Evolutionary conservation across 2,113 vertebrate species (phyloP).

Genomic region (Bombycilla garrulus): DNA sequence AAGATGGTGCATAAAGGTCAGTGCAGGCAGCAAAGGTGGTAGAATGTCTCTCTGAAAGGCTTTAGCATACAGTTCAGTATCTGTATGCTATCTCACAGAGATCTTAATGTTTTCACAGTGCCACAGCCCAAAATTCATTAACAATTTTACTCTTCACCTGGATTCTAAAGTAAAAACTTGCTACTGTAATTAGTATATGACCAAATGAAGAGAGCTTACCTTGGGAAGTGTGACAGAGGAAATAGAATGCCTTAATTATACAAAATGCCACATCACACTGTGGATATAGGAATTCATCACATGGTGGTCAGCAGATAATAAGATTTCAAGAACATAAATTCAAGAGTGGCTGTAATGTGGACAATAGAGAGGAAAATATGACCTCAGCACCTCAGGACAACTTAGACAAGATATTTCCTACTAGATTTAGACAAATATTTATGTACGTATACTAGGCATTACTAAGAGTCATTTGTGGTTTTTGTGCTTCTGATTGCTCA

Average conservation of each 20-base stretch:
- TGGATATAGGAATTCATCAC: neutral
- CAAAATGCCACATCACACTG: neutral
- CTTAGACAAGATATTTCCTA: neutral
- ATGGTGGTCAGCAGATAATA: neutral
- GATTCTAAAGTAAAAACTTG: neutral
- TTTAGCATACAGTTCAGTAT: neutral
- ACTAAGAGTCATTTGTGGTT: neutral
- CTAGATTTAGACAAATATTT: neutral
- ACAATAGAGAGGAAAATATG: neutral
- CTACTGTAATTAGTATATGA: neutral
- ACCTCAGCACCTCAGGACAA: neutral
- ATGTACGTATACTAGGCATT: neutral
- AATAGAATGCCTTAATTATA: neutral
- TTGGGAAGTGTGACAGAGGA: neutral
- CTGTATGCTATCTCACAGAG: neutral
- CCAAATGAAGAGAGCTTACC: neutral
- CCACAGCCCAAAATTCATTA: neutral
- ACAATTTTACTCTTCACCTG: neutral
- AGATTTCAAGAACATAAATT: neutral
- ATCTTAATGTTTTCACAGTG: neutral
- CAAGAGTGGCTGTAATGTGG: neutral
- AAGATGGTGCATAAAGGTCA: neutral
- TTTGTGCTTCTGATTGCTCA: neutral
- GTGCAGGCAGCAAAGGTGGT: neutral
- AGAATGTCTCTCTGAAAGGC: neutral